phyloP scores from a whole-genome alignment of 2,113 vertebrate genomes.

The Rostratula benghalensis region DNA sequence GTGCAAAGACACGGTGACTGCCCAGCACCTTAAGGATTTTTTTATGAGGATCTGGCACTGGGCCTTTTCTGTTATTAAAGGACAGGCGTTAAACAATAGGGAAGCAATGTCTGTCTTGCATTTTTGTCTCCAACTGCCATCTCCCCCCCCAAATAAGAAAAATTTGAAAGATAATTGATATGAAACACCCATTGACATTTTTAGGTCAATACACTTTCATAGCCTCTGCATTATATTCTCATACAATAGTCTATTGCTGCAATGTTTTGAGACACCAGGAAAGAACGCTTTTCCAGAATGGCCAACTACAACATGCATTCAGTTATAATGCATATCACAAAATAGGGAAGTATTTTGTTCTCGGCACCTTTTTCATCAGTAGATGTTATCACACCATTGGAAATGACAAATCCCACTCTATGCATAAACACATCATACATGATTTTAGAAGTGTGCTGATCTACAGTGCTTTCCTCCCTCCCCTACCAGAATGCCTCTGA shows the following conservation, averaged over 20 bases:
- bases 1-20: background rate
- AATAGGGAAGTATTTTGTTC: background rate
- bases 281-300: background rate
- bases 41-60: background rate
- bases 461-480: background rate
- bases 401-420: background rate
- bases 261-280: background rate
- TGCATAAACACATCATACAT: background rate
- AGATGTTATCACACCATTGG: background rate
- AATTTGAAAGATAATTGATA: background rate
- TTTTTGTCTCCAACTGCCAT: background rate
- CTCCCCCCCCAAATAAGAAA: background rate
- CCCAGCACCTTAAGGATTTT: background rate
- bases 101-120: background rate
- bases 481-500: background rate
- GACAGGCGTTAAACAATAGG: background rate
- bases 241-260: background rate
- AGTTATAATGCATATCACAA: background rate
- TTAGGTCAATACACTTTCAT: conserved; percentile 29
- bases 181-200: conserved; percentile 35
- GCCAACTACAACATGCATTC: background rate
- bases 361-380: background rate
- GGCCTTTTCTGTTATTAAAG: background rate
- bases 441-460: background rate
- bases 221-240: background rate